Evolutionary conservation across 2,797 vertebrate species (phyloP).

Genomic region (Platyrinchus mystaceus): DNA sequence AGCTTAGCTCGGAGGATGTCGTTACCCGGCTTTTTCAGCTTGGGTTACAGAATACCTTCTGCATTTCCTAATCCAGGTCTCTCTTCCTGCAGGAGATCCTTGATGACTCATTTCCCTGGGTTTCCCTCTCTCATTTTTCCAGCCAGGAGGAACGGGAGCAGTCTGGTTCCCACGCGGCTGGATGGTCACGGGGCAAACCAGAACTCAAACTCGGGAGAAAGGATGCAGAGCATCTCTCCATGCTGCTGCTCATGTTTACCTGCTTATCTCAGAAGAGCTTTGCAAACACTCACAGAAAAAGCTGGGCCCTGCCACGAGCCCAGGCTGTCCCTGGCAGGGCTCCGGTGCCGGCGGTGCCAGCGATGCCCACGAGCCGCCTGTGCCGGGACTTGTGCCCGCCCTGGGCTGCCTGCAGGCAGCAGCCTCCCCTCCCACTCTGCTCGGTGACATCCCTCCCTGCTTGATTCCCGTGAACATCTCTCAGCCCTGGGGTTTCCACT

Average conservation of each 20-base stretch:
- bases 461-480: neutral
- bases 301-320: neutral
- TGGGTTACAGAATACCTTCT: neutral
- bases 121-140: constrained; percentile 31
- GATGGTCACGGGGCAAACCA: neutral
- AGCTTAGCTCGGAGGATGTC: neutral
- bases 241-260: neutral
- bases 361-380: neutral
- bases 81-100: constrained; percentile 5
- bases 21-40: neutral
- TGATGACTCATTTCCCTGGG: constrained; percentile 39
- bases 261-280: neutral
- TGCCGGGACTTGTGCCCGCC: neutral
- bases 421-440: neutral
- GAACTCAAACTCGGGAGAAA: neutral
- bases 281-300: neutral
- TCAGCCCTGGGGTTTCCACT: neutral
- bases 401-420: neutral
- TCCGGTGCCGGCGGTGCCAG: neutral
- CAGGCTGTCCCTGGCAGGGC: neutral
- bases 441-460: neutral
- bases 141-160: neutral
- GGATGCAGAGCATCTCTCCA: neutral
- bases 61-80: neutral
- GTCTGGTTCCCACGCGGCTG: neutral